Base-by-base conservation (phyloP, 1,140 invertebrate species). In the Agrypnia vestita region DNA sequence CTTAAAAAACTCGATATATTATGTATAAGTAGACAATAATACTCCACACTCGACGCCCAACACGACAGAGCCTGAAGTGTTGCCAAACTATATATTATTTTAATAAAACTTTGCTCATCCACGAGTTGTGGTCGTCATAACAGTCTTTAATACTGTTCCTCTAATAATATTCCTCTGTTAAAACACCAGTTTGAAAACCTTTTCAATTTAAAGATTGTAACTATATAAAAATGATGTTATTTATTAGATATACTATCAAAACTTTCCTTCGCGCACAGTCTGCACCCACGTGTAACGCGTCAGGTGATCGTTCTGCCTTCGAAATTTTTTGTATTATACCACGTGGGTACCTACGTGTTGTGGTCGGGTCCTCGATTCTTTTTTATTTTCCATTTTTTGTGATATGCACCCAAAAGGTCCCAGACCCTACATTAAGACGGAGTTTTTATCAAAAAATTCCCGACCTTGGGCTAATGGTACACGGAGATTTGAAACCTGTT, bases 381-480 rank as follows among this genome's bases (percentile, higher is more conserved):
- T 64, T 59, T 59, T 35, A 3, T 21, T 21, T 59, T 59, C 0
- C 15, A 21, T 59, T 67, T 67, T 71, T 21, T 71, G 67, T 71
- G 67, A 21, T 49, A 51, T 49, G 15, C 46, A 17, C 46, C 67
- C 47, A 51, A 64, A 43, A 35, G 25, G 25, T 35, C 25, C 25
- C 19, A 64, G 35, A 71, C 67, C 67, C 67, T 21, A 19, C 67
- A 49, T 71, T 51, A 35, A 51, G 67, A 71, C 15, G 17, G 67
- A 10, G 21, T 71, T 51, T 53, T 7, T 21, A 21, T 17, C 17
- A 17, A 67, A 64, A 67, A 13, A 53, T 71, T 47, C 67, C 15
- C 67, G 67, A 51, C 67, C 67, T 71, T 71, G 67, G 46, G 67
- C 46, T 53, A 53, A 71, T 71, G 67, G 19, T 71, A 15, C n/a